Evolutionary conservation across 2,888 invertebrate genomes (phyloP), one percentile per base, ranked within the genome.

Genomic region (Cacoxenus indagator): DNA sequence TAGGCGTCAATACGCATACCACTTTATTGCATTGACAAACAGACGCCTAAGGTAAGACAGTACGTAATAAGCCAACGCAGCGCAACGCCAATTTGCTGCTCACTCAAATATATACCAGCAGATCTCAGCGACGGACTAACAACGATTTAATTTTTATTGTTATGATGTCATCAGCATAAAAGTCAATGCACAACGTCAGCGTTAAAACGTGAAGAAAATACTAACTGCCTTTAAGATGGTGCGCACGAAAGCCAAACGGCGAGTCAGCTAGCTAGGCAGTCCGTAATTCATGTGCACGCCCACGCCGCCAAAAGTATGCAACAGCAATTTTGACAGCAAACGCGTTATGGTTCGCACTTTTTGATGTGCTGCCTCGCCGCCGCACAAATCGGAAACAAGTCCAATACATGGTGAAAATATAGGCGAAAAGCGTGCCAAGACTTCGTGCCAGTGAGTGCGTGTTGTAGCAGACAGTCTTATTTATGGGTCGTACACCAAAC

Each of bases 131-230:
- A 70, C 66, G 64, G 70, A 69, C 70, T 70, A 73, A 68, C 73
- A 74, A 73, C 71, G 73, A 75, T 73, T 71, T 75, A 68, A 75
- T 70, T 75, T 75, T 75, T 75, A 75, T 75, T 75, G 75, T 75
- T 75, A 75, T 75, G 71, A 75, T 75, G 71, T 73, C 75, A 75
- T 75, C 75, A 74, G 74, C 74, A 74, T 75, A 75, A 75, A 72
- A 55, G 70, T 24, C 66, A 67, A 57, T 48, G 67, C 48, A 9
- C 48, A 26, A 31, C 24, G 43, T 27, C 27, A 37, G 67, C 74
- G 67, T 70, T 51, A 14, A 57, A 70, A 73, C 75, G 75, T 75
- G 74, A 66, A 68, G 24, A 70, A 57, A 73, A 73, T 75, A 69
- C 71, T 67, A 73, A 75, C 70, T 70, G 70, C 48, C 22, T 37